Percentiles rank a stretch among this genome's conserved stretches.
phyloP scores from a whole-genome alignment of 92 coral and sea anemone species.

The Diadumene lineata region DNA sequence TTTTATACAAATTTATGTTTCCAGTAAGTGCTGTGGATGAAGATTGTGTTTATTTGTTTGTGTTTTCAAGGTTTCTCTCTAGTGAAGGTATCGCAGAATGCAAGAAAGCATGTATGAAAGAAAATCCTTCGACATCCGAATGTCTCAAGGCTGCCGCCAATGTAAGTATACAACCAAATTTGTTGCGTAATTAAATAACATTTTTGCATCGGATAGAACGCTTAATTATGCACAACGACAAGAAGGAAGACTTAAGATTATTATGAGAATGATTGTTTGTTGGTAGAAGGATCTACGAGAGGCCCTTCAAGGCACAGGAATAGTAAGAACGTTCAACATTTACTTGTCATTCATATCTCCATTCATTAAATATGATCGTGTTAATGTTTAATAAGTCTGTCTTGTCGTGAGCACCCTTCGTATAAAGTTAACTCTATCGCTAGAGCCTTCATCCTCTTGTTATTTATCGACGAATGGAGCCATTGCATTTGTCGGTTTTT shows the following conservation, averaged over 20 bases:
- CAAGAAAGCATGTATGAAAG: slow-evolving; percentile 76
- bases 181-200: slow-evolving; percentile 3
- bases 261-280: background rate
- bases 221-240: background rate
- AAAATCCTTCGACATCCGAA: slow-evolving; percentile 74
- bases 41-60: slow-evolving; percentile 23
- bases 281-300: slow-evolving; percentile 9
- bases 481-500: background rate
- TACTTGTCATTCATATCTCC: slow-evolving; percentile 69
- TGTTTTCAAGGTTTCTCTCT: slow-evolving; percentile 85
- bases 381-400: slow-evolving; percentile 81
- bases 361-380: slow-evolving; percentile 90
- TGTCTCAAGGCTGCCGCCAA: slow-evolving; percentile 84
- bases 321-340: slow-evolving; percentile 45
- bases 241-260: background rate
- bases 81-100: slow-evolving; percentile 94
- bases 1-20: slow-evolving; percentile 1
- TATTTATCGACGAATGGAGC: slow-evolving; percentile 14
- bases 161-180: no score
- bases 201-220: slow-evolving; percentile 7
- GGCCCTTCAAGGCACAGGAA: slow-evolving; percentile 25
- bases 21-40: background rate
- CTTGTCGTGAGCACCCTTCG: slow-evolving; percentile 38
- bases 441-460: slow-evolving; percentile 21
- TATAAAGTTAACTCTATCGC: slow-evolving; percentile 23